Evolutionary conservation across 1,140 invertebrate species (phyloP), one percentile per base, ranked within the genome.

Genomic region (Drosophila kohkoa): DNA sequence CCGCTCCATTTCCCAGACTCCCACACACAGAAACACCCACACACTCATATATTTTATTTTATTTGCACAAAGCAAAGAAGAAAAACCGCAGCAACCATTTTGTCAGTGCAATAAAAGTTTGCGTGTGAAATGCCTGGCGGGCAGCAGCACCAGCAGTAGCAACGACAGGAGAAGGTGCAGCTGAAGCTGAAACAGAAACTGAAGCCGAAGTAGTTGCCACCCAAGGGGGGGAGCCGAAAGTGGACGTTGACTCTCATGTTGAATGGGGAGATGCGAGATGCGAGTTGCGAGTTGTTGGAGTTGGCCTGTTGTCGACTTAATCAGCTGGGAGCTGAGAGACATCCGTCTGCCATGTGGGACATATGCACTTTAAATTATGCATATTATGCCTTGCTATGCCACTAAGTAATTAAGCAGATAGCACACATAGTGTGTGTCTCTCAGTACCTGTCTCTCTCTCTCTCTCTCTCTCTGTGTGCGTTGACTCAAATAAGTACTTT

Each of bases 321-420:
- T 87, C 83, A 87, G 80, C 80, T 77, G 77, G 82, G 83, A 88
- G 68, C 65, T 43, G 41, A 43, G 41, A 43, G 28, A 52, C 51
- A 46, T 41, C 41, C 28, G 30, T 30, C 28, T 45, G 54, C 54
- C 43, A 28, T 68, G 35, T 72, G 66, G 81, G 81, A 81, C 75
- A 87, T 76, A 88, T 88, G 83, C 83, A 89, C 83, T 89, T 89
- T 87, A 87, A 89, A 87, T 87, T 83, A 89, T 89, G 80, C 85
- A 87, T 77, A 83, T 81, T 68, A 83, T 80, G 73, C 66, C 54
- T 25, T n/a, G 16, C 41, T 5, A 15, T 13, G 8, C 32, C 38
- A 83, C 81, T 81, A 83, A 87, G 85, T 88, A 88, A 88, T 89
- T 88, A 88, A 88, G 85, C 77, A 88, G 80, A 83, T 83, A 83